Evolutionary conservation across 2,888 invertebrate genomes (phyloP).

Genomic region (Chloroclystis v-ata): DNA sequence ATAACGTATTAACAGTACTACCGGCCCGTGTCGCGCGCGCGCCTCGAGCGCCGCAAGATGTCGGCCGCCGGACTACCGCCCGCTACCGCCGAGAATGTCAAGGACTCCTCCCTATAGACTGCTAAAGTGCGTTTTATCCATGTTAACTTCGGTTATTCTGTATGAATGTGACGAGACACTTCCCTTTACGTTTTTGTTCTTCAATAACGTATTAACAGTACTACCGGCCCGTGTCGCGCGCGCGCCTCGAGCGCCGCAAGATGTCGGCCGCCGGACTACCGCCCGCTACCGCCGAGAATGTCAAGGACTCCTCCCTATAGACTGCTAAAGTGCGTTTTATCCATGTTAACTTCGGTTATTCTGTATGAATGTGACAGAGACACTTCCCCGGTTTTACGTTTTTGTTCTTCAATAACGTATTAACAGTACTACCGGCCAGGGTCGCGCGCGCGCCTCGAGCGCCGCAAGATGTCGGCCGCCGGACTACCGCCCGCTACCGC

Average conservation of each 20-base stretch:
- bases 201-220: too few species aligned
- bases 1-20: too few species aligned
- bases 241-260: too few species aligned
- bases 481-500: conserved; percentile 63
- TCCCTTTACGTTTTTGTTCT: too few species aligned
- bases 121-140: not conserved
- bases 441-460: conserved; percentile 67
- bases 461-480: conserved; percentile 69
- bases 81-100: conserved; percentile 42
- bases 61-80: conserved; percentile 71
- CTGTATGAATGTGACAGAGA: too few species aligned
- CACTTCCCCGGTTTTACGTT: too few species aligned
- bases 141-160: too few species aligned
- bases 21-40: conserved; percentile 69
- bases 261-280: too few species aligned
- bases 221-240: conserved; percentile 73
- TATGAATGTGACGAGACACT: too few species aligned
- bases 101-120: conserved; percentile 33
- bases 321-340: not conserved
- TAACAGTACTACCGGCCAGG: too few species aligned
- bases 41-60: conserved; percentile 67
- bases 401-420: too few species aligned
- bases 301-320: conserved; percentile 35
- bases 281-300: conserved; percentile 32
- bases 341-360: too few species aligned